Conservation (phyloP, 2,113 vertebrate species). For the Mormoops blainvillei region DNA sequence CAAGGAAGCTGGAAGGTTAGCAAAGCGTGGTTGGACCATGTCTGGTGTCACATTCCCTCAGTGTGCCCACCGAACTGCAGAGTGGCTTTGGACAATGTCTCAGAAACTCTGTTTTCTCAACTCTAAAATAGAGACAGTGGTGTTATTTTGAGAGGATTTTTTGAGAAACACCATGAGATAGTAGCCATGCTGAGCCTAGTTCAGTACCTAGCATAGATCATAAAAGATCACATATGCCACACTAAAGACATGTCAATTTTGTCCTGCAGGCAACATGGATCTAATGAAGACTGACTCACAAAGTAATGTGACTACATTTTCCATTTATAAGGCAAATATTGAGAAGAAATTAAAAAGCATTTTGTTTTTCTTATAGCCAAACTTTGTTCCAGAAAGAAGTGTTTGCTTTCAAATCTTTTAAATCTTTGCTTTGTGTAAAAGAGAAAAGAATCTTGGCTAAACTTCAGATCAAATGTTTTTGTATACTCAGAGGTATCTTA, state of each 20-base stretch:
- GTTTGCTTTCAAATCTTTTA: neutral
- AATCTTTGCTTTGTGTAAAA: neutral
- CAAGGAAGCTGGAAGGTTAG: neutral
- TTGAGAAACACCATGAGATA: neutral
- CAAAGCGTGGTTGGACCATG: neutral
- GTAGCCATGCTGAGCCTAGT: neutral
- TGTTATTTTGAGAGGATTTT: neutral
- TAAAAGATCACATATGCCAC: neutral
- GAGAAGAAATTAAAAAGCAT: neutral
- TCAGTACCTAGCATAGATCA: neutral
- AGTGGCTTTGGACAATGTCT: neutral
- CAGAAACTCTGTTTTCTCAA: neutral
- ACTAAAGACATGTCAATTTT: neutral
- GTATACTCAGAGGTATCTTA: constrained; percentile 7
- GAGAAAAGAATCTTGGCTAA: constrained; percentile 17
- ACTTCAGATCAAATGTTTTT: neutral
- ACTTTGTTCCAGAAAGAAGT: neutral
- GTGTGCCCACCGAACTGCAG: neutral
- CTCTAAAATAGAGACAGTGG: neutral
- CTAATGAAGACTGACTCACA: neutral
- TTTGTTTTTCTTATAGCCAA: constrained; percentile 9
- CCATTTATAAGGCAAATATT: neutral
- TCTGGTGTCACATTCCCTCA: neutral
- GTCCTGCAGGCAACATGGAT: neutral
- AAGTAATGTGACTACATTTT: neutral